Evolutionary conservation across 2,888 invertebrate species (phyloP).

Genomic region (Clepsis dumicolana): DNA sequence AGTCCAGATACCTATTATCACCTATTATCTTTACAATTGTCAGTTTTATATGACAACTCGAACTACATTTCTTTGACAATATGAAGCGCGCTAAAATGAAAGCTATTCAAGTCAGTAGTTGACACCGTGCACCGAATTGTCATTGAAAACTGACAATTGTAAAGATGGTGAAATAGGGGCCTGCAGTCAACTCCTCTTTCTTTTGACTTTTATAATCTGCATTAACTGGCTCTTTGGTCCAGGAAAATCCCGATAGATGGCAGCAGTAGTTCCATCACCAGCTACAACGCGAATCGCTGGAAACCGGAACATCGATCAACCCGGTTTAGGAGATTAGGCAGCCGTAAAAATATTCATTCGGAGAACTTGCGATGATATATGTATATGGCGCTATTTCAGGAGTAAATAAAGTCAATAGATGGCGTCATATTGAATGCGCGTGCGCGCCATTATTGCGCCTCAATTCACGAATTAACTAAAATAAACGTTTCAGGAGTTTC

Average conservation of each 20-base stretch:
- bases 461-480: conserved; percentile 17
- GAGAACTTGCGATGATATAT: conserved; percentile 12
- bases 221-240: background rate
- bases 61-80: too few species aligned
- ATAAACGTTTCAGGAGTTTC: conserved; percentile 13
- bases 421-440: conserved; percentile 1
- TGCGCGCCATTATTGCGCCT: conserved; percentile 25
- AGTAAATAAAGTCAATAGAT: conserved; percentile 15
- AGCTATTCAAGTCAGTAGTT: too few species aligned
- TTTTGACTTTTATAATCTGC: background rate
- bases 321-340: conserved; percentile 19
- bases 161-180: too few species aligned
- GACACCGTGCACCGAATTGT: too few species aligned
- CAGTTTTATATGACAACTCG: too few species aligned
- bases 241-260: conserved; percentile 28
- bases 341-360: conserved; percentile 24
- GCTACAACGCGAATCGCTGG: background rate
- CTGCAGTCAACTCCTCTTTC: too few species aligned
- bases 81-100: too few species aligned
- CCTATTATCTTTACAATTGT: too few species aligned
- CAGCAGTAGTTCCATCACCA: background rate
- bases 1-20: too few species aligned
- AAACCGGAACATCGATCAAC: conserved; percentile 13
- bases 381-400: conserved; percentile 33
- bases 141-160: too few species aligned